Base-by-base conservation (phyloP, 2,113 vertebrate genomes). In the Vireo altiloquus region DNA sequence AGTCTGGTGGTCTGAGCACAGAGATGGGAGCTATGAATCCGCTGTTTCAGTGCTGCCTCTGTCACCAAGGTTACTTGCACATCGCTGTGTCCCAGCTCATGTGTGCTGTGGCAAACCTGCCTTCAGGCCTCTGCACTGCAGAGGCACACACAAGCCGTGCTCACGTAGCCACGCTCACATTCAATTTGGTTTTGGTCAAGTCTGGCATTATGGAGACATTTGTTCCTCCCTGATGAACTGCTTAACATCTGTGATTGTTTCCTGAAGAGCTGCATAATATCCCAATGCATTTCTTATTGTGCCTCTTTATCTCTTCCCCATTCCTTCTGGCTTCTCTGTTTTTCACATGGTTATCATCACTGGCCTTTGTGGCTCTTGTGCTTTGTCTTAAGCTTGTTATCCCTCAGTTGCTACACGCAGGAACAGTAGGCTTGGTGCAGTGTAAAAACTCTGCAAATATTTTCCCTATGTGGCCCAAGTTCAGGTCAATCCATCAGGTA, bases 21-120 rank as follows among this genome's bases (percentile, higher is more conserved):
- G 87, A 82, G 75, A 89, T 63, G 85, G 79, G 47, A 96, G 92
- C 90, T 65, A 2, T 30, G 90, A 92, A 92, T 93, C 52, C 0
- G 10, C 10, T 54, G 50, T 71, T 88, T 82, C 77, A 87, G 60
- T 81, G 82, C 20, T 90, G 79, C 83, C 86, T 88, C 92, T 96
- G 92, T 96, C 94, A 83, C 94, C 94, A 96, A 94, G 92, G 94
- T 96, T 94, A 96, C 95, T 81, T 75, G 64, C 60, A 13, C 63
- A 56, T 52, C 3, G 28, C 94, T 40, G 57, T 78, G 80, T 69
- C 80, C 95, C 77, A 81, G 89, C 89, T 91, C 57, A 1, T 3
- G 23, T 90, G 85, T 74, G 82, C 82, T 92, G 50, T 82, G 69
- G 71, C 79, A 94, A 77, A 89, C 71, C 86, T 47, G 56, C 54